A percentile compares a stretch with the other conserved stretches of the same genome.
Conservation (phyloP, 2,113 vertebrate genomes). For the Puma concolor region DNA sequence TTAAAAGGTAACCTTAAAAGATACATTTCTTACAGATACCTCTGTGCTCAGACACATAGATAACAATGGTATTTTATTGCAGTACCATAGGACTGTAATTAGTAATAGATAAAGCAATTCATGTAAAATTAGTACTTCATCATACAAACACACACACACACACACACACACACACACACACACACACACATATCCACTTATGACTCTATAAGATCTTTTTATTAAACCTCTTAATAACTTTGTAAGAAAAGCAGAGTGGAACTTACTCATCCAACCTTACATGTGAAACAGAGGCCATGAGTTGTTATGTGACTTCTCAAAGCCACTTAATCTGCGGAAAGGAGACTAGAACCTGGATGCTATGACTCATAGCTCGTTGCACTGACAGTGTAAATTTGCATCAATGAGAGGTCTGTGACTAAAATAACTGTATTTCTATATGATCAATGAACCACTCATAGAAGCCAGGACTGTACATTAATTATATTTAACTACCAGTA, state of each 20-base stretch:
- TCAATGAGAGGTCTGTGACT: slow-evolving; percentile 9
- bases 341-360: not conserved
- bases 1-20: not conserved
- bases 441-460: not conserved
- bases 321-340: not conserved
- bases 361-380: slow-evolving; percentile 39
- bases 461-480: slow-evolving; percentile 2
- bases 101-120: not conserved
- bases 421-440: slow-evolving; percentile 33
- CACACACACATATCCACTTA: not conserved
- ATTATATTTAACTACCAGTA: slow-evolving; percentile 37
- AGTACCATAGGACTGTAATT: not conserved
- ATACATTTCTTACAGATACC: not conserved
- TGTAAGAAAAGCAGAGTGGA: not conserved
- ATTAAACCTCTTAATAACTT: not conserved
- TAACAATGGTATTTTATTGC: not conserved
- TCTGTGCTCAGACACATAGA: not conserved
- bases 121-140: not conserved
- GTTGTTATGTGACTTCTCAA: not conserved
- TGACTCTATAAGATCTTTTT: not conserved
- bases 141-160: too few species aligned
- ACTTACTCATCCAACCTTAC: not conserved
- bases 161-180: too few species aligned
- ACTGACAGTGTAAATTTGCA: not conserved
- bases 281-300: not conserved